Base-by-base conservation (phyloP, 2,113 vertebrate species). In the Helogale parvula region DNA sequence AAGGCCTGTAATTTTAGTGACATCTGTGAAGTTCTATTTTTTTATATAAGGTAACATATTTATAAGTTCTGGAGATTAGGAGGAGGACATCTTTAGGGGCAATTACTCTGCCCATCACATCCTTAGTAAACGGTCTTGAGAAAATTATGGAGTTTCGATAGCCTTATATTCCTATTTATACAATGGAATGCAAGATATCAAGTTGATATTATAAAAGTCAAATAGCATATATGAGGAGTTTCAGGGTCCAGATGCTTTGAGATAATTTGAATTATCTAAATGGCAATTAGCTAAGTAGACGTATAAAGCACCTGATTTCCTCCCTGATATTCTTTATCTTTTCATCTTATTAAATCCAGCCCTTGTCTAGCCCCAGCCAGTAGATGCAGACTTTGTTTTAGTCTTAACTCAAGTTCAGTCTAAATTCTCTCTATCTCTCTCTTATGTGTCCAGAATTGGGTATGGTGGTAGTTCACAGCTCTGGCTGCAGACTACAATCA, bases 211-310 rank as follows among this genome's bases (percentile, higher is more conserved):
- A 45, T 35, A 13, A 57, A 91, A 60, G 63, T n/a, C 79, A 47
- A 95, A n/a, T 47, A 65, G 21, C 27, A 72, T 23, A 41, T 29
- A 95, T 63, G 54, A 80, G 31, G 11, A 45, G 82, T 82, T 89
- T 86, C 54, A 90, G 25, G 14, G 17, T 77, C n/a, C 52, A 84
- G 35, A 35, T 77, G n/a, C 54, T 92, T 54, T 47, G n/a, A 90
- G 12, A 29, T 85, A 71, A 60, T 93, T 54, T 93, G 80, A 94
- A 90, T 92, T 19, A 71, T 41, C 54, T 93, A 38, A 86, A 66
- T 86, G 52, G 10, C 41, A 90, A 12, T 89, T 96, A 86, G 57
- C n/a, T 65, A 82, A 45, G 23, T 54, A 82, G 38, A 72, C 38
- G 3, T 63, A 21, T 83, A 86, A 92, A 86, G 16, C 25, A 38